These are phyloP conservation scores for Ataeniobius toweri DNA, from an alignment of 2,797 vertebrate genomes.

Conservation along the genomic window DNA sequence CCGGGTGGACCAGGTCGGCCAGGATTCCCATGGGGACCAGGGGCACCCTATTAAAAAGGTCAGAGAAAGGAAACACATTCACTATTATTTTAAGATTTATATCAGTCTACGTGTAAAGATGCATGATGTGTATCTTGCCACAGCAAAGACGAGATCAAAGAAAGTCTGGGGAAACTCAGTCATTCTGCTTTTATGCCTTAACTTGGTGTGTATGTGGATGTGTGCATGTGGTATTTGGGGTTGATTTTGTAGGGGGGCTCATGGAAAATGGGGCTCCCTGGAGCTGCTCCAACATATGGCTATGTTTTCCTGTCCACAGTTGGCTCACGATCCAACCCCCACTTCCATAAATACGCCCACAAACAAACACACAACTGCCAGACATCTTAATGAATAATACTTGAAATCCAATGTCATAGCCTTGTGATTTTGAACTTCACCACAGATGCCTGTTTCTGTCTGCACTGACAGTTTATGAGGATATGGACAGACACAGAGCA, in stretches of 20 bases:
- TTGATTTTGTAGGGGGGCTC: slow-evolving; percentile 54
- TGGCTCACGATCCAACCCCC: slow-evolving; percentile 40
- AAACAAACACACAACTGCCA: slow-evolving; percentile 59
- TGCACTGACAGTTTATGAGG: slow-evolving; percentile 37
- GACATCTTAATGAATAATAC: slow-evolving; percentile 66
- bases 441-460: slow-evolving; percentile 42
- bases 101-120: slow-evolving; percentile 44
- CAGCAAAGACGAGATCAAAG: slow-evolving; percentile 36
- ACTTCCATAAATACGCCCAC: slow-evolving; percentile 12
- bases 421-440: slow-evolving; percentile 59
- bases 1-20: slow-evolving; percentile 88
- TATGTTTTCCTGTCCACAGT: slow-evolving; percentile 68
- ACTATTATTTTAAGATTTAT: slow-evolving; percentile 41
- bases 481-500: slow-evolving; percentile 57
- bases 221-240: slow-evolving; percentile 59
- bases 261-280: slow-evolving; percentile 71
- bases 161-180: slow-evolving; percentile 64
- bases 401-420: slow-evolving; percentile 61
- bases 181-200: slow-evolving; percentile 57
- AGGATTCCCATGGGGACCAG: slow-evolving; percentile 93
- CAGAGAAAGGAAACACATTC: slow-evolving; percentile 42
- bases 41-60: slow-evolving; percentile 82
- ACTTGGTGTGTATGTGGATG: slow-evolving; percentile 42
- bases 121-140: slow-evolving; percentile 38
- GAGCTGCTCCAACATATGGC: slow-evolving; percentile 74